Conservation (phyloP, 2,797 vertebrate species). For the Myiotriccus ornatus region DNA sequence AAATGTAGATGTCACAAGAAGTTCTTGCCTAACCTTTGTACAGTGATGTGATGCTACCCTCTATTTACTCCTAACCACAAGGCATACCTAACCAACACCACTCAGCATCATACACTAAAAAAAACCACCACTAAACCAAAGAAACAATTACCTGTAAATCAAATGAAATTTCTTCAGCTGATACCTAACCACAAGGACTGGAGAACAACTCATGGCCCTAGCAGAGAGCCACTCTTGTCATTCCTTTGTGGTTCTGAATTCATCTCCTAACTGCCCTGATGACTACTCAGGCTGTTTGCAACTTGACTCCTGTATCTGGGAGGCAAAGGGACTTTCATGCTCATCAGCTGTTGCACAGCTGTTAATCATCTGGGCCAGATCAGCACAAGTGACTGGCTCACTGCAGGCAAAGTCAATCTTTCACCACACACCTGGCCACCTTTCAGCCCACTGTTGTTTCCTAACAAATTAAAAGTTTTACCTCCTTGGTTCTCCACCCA, state of each 20-base stretch:
- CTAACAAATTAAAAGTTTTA: neutral
- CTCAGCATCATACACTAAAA: neutral
- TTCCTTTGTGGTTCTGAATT: neutral
- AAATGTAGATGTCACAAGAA: neutral
- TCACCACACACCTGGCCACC: neutral
- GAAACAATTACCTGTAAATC: neutral
- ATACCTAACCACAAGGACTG: neutral
- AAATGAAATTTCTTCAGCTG: neutral
- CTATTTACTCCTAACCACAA: neutral
- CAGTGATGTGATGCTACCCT: neutral
- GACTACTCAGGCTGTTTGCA: neutral
- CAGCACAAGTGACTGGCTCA: neutral
- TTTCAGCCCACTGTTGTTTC: neutral
- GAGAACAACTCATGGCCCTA: neutral
- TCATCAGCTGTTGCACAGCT: neutral
- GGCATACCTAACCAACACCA: neutral
- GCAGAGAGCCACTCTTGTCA: neutral
- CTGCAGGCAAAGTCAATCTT: neutral
- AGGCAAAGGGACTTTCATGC: neutral
- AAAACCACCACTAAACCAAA: rapidly evolving
- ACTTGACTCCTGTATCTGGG: neutral
- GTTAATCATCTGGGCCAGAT: neutral
- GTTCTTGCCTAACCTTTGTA: neutral
- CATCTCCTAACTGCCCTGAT: neutral
- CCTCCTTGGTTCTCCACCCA: neutral